Base-by-base conservation (phyloP, 2,113 vertebrate genomes). In the Sinocyclocheilus maitianheensis region DNA sequence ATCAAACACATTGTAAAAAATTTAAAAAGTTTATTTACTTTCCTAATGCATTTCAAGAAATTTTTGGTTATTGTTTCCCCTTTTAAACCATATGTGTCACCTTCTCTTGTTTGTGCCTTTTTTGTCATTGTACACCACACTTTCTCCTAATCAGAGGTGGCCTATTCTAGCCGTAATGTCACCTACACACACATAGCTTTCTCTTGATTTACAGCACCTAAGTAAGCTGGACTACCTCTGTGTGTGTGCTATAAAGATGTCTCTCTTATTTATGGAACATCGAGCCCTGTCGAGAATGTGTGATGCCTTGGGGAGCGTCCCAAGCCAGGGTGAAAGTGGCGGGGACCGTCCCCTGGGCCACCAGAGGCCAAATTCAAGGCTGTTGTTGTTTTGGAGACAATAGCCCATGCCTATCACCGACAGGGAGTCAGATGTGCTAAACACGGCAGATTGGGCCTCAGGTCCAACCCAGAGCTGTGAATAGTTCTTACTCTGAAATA, bases 161-260 rank as follows among this genome's bases (percentile, higher is more conserved):
- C 81, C 74, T 87, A 87, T 90, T 90, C 90, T 87, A 91, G 85
- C 88, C 90, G 90, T 92, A 88, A 94, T 90, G 91, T 91, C 87
- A 91, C 85, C 89, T 90, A 84, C 53, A 79, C 43, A 80, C 83
- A 90, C 89, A 92, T 88, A 86, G 88, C 90, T 94, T 92, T 89
- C 89, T 55, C 83, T 62, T 94, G 93, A 95, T 94, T 94, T 94
- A 94, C 94, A 93, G 88, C 55, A 65, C 89, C 90, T 71, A 30
- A 13, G 79, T 81, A 75, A 37, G 26, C 67, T 62, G 48, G n/a
- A 30, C 63, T 26, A 40, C 34, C 9, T 60, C 8, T 34, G 3
- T 46, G 37, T 46, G 65, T 13, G 16, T 71, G 81, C 3, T 40
- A 13, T 20, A 84, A 84, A 75, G 69, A 58, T 60, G 69, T 84